Evolutionary conservation across 2,888 invertebrate genomes (phyloP).

Genomic region (Nephrotoma appendiculata): DNA sequence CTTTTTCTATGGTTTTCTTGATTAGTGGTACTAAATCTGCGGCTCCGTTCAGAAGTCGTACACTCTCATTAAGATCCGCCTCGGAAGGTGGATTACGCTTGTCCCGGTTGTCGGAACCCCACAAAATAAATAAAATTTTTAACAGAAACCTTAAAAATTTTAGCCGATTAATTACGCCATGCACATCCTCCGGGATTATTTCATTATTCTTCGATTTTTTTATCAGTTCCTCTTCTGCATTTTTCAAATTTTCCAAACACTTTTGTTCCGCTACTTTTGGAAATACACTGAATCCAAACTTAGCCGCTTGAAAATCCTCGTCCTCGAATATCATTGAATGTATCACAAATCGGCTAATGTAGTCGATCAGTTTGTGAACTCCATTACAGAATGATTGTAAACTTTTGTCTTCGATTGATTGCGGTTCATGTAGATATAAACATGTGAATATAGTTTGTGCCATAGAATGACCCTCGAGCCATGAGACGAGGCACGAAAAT

Average conservation of each 20-base stretch:
- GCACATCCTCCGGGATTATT: slow-evolving; percentile 41
- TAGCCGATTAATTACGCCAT: slow-evolving; percentile 62
- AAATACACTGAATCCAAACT: slow-evolving; percentile 63
- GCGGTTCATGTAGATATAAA: slow-evolving; percentile 84
- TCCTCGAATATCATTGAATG: slow-evolving; percentile 55
- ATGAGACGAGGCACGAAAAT: slow-evolving; percentile 85
- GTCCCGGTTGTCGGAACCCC: slow-evolving; percentile 14
- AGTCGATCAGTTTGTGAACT: slow-evolving; percentile 76
- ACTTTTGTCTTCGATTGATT: slow-evolving; percentile 64
- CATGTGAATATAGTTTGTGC: slow-evolving; percentile 97
- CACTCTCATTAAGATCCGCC: slow-evolving; percentile 55
- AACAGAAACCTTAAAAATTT: slow-evolving; percentile 79
- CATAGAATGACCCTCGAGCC: slow-evolving; percentile 92
- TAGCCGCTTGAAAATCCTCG: slow-evolving; percentile 91
- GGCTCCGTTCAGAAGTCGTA: slow-evolving; percentile 65
- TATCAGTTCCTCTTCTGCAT: slow-evolving; percentile 82
- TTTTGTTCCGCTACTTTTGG: slow-evolving; percentile 70
- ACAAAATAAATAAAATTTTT: slow-evolving; percentile 45
- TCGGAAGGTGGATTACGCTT: slow-evolving; percentile 36
- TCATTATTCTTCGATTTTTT: slow-evolving; percentile 38
- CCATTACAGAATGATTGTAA: slow-evolving; percentile 77
- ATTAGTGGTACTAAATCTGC: slow-evolving; percentile 70
- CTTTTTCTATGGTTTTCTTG: slow-evolving; percentile 57
- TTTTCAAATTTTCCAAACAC: slow-evolving; percentile 62
- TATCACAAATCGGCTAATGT: not conserved